Evolutionary conservation across 2,113 vertebrate genomes (phyloP).

Genomic region (Varanus salvator): DNA sequence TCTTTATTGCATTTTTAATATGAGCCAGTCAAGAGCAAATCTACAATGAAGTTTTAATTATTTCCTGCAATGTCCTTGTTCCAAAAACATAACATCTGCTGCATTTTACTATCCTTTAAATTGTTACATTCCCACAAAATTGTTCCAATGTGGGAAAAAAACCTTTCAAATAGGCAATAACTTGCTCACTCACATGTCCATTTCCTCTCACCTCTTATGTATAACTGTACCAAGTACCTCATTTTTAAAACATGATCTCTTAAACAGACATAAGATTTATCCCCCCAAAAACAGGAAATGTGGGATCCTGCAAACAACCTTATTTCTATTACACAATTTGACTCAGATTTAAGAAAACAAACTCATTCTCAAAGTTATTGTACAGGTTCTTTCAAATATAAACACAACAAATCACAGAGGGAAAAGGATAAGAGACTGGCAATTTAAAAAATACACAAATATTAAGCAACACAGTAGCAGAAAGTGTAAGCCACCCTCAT

Average conservation of each 20-base stretch:
- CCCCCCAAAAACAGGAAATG: background rate
- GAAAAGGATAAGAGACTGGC: background rate
- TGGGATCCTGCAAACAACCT: background rate
- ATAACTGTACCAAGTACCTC: background rate
- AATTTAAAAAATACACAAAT: slow-evolving; percentile 14
- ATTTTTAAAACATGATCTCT: background rate
- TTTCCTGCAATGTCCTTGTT: background rate
- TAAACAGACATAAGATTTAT: background rate
- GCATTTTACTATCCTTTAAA: background rate
- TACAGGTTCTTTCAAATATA: background rate
- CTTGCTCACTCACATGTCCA: background rate
- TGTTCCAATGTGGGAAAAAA: no score
- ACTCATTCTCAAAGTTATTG: background rate
- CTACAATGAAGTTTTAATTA: background rate
- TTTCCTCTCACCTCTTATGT: background rate
- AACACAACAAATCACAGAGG: accelerated
- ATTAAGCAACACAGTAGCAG: slow-evolving; percentile 1
- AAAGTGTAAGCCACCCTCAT: background rate
- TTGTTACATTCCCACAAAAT: no score
- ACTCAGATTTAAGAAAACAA: background rate
- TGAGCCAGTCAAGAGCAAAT: background rate
- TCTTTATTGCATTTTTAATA: background rate
- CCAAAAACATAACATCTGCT: background rate
- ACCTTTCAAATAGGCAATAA: background rate
- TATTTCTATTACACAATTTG: background rate